A percentile compares a stretch with the other conserved stretches of the same genome.
phyloP scores from a whole-genome alignment of 2,888 invertebrate species.

The Athalia cordata region DNA sequence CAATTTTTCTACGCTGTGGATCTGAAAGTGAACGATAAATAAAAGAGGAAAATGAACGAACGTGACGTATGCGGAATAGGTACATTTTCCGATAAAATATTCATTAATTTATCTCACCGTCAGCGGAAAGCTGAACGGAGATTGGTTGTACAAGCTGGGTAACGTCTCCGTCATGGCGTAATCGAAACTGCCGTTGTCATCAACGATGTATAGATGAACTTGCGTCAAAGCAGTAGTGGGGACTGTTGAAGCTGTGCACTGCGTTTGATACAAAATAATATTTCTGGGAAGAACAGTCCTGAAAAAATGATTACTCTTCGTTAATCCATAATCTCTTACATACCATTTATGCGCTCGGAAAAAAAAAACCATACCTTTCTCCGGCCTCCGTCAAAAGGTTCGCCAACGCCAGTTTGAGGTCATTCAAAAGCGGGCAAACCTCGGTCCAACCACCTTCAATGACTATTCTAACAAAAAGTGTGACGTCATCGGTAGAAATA shows the following conservation, averaged over 20 bases:
- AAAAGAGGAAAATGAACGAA: background rate
- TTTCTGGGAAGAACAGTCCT: slow-evolving; percentile 62
- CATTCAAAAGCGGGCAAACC: slow-evolving; percentile 61
- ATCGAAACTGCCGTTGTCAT: slow-evolving; percentile 65
- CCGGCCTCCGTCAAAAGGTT: slow-evolving; percentile 56
- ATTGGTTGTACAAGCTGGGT: slow-evolving; percentile 60
- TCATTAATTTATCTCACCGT: slow-evolving; percentile 60
- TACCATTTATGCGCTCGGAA: too few species aligned
- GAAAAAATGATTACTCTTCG: slow-evolving; percentile 48
- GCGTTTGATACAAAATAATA: slow-evolving; percentile 64
- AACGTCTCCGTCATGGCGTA: slow-evolving; percentile 63
- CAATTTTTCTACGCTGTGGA: slow-evolving; percentile 62
- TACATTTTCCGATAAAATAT: background rate
- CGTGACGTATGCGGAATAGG: slow-evolving; percentile 3
- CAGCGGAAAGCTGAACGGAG: slow-evolving; percentile 59
- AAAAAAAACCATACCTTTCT: slow-evolving; percentile 58
- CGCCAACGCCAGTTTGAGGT: slow-evolving; percentile 59
- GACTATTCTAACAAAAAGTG: slow-evolving; percentile 59
- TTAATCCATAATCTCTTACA: background rate
- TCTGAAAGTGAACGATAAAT: slow-evolving; percentile 56
- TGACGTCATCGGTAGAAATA: slow-evolving; percentile 10
- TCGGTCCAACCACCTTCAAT: slow-evolving; percentile 62
- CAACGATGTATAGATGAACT: slow-evolving; percentile 65
- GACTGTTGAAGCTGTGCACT: slow-evolving; percentile 57
- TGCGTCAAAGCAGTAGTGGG: slow-evolving; percentile 55